Evolutionary conservation across 2,888 invertebrate genomes (phyloP).

Genomic region (Caenorhabditis sp.): DNA sequence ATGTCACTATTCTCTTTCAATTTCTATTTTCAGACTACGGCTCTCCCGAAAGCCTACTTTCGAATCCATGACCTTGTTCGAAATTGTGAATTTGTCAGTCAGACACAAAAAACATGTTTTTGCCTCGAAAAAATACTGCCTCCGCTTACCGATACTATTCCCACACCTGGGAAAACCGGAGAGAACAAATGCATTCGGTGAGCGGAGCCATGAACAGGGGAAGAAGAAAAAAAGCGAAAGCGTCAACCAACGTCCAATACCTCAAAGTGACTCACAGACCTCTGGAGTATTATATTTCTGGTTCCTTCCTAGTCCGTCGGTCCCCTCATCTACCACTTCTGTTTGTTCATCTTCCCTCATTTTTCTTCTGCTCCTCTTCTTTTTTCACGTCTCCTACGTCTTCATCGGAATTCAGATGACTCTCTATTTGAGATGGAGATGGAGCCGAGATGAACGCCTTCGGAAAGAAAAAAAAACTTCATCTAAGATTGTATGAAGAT

Average conservation of each 20-base stretch:
- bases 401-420: conserved; percentile 29
- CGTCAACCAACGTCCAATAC: conserved; percentile 27
- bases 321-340: conserved; percentile 17
- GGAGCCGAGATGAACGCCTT: conserved; percentile 7
- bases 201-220: conserved; percentile 19
- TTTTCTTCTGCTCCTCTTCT: not conserved
- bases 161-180: conserved; percentile 49
- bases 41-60: not conserved
- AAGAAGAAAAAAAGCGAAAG: not conserved
- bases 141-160: conserved; percentile 11
- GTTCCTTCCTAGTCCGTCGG: conserved; percentile 12
- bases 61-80: conserved; percentile 16
- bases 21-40: not conserved
- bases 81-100: conserved; percentile 7
- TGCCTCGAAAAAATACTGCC: conserved; percentile 1
- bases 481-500: conserved; percentile 12
- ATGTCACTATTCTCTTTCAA: not conserved
- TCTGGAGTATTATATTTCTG: conserved; percentile 61
- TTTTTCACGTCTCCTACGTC: not conserved
- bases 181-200: conserved; percentile 32
- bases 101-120: conserved; percentile 35
- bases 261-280: conserved; percentile 43
- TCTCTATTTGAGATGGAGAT: not conserved
- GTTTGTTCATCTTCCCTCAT: conserved; percentile 33
- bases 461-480: not conserved